phyloP scores from a whole-genome alignment of 92 coral and sea anemone genomes.

The Parazoanthus atlanticus region DNA sequence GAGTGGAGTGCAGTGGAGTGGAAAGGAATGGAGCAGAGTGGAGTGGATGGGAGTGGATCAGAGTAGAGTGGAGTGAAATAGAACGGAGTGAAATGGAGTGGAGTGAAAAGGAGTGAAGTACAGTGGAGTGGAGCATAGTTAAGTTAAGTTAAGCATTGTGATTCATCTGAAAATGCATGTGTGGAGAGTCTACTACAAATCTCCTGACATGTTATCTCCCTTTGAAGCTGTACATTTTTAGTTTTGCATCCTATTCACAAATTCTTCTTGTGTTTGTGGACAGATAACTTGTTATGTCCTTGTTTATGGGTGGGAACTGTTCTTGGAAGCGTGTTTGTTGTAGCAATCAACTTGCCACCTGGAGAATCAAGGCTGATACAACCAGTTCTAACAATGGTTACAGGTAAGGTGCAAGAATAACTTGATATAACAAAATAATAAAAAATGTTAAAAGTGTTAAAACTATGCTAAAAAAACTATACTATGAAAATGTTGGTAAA shows the following conservation, averaged over 20 bases:
- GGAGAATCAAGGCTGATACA: slow-evolving; percentile 85
- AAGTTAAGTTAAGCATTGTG: no score
- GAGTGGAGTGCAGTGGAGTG: neutral
- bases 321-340: slow-evolving; percentile 82
- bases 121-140: no score
- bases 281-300: slow-evolving; percentile 85
- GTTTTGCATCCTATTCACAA: neutral
- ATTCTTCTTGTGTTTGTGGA: slow-evolving; percentile 12
- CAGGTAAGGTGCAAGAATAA: slow-evolving; percentile 64
- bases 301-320: slow-evolving; percentile 95
- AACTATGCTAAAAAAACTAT: no score
- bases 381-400: slow-evolving; percentile 86
- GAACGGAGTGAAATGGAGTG: neutral
- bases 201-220: neutral
- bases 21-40: neutral
- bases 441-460: neutral
- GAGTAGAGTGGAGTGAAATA: neutral
- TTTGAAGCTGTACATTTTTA: neutral
- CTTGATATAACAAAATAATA: neutral
- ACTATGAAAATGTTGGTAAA: no score
- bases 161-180: no score
- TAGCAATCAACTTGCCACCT: slow-evolving; percentile 89
- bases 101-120: no score
- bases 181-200: no score
- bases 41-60: no score